phyloP scores from a whole-genome alignment of 2,797 vertebrate genomes.

The Mus spretus region DNA sequence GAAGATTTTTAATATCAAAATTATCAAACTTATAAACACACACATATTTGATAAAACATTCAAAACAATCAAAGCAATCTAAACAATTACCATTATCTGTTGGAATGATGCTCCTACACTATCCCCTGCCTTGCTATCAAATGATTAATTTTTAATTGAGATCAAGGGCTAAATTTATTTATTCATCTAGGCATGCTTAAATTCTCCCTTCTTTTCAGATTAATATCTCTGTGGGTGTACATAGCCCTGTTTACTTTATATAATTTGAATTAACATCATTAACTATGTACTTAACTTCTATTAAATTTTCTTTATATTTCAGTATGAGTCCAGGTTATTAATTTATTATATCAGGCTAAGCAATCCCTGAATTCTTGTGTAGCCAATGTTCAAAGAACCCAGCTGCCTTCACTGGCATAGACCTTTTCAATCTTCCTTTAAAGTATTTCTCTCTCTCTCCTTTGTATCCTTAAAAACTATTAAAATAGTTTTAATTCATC shows the following conservation, averaged over 20 bases:
- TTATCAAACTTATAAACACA: not conserved
- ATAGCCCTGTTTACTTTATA: not conserved
- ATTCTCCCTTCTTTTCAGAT: not conserved
- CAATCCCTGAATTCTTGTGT: not conserved
- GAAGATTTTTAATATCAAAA: not conserved
- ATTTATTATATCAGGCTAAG: not conserved
- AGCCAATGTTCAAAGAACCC: not conserved
- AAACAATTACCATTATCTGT: too few relatives aligned
- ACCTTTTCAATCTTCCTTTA: not conserved
- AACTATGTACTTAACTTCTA: not conserved
- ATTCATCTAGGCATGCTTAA: not conserved
- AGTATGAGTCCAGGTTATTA: not conserved
- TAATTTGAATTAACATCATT: not conserved
- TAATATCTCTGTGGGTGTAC: not conserved
- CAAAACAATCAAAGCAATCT: not conserved
- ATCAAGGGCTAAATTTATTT: not conserved
- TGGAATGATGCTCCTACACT: not conserved
- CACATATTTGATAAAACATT: not conserved
- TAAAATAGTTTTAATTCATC: not conserved
- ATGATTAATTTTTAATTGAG: not conserved
- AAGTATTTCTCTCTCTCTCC: not conserved
- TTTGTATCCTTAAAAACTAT: not conserved
- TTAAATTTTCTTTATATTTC: not conserved
- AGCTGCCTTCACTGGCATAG: not conserved
- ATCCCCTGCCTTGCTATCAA: not conserved